Evolutionary conservation across 92 coral and sea anemone species (phyloP).

Genomic region (Actinernus sp.): DNA sequence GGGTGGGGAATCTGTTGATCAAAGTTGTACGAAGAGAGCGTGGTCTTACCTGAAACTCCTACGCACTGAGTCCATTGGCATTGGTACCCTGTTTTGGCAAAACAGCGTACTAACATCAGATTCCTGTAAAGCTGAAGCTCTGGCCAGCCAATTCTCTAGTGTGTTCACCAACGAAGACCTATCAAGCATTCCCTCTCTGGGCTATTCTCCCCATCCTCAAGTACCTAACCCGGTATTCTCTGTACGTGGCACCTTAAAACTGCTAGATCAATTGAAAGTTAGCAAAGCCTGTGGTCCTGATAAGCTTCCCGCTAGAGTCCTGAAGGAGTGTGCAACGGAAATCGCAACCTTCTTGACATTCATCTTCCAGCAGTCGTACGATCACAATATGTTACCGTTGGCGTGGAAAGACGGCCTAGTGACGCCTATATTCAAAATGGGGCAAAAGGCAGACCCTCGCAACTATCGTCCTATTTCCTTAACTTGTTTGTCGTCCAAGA

Average conservation of each 20-base stretch:
- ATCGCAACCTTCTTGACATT: neutral
- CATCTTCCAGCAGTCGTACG: conserved; percentile 17
- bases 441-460: neutral
- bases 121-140: conserved; percentile 38
- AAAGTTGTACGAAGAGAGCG: conserved; percentile 27
- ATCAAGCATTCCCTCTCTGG: too few relatives aligned
- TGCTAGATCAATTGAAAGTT: conserved; percentile 32
- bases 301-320: conserved; percentile 22
- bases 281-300: conserved; percentile 51
- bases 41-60: conserved; percentile 59
- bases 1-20: too few relatives aligned
- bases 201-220: conserved; percentile 1
- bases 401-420: neutral
- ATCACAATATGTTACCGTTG: neutral
- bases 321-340: conserved; percentile 19
- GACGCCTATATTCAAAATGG: neutral
- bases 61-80: conserved; percentile 44
- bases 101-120: conserved; percentile 43
- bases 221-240: conserved; percentile 23
- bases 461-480: neutral
- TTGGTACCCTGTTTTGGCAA: conserved; percentile 43
- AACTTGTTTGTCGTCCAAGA: too few relatives aligned
- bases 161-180: conserved; percentile 38
- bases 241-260: conserved; percentile 35
- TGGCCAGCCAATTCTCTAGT: conserved; percentile 32